phyloP scores from a whole-genome alignment of 2,888 invertebrate genomes.

The Brachylomia viminalis region DNA sequence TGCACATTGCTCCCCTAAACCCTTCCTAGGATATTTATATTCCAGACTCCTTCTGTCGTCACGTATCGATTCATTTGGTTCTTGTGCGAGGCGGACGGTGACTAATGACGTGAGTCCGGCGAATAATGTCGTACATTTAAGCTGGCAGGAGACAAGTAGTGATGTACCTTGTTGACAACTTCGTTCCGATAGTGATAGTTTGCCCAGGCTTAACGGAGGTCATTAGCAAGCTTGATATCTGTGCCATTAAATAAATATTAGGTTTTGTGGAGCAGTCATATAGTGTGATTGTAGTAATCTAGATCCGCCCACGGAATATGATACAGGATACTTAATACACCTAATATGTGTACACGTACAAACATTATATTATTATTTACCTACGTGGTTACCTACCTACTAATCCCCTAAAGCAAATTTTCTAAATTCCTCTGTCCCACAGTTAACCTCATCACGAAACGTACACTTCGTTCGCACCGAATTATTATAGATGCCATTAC shows the following conservation, averaged over 20 bases:
- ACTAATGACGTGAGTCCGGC: slow-evolving; percentile 66
- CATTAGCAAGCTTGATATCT: slow-evolving; percentile 53
- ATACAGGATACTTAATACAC: slow-evolving; percentile 33
- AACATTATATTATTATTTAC: slow-evolving; percentile 20
- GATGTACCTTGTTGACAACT: slow-evolving; percentile 62
- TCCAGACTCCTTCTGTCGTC: slow-evolving; percentile 58
- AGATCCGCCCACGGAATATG: slow-evolving; percentile 59
- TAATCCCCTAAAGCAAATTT: slow-evolving; percentile 41
- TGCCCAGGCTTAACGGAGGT: slow-evolving; percentile 38
- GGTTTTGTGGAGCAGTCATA: slow-evolving; percentile 42
- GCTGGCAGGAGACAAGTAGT: slow-evolving; percentile 53
- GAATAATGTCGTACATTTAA: slow-evolving; percentile 61
- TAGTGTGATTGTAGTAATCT: slow-evolving; percentile 43
- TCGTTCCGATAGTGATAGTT: slow-evolving; percentile 57
- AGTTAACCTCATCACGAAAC: slow-evolving; percentile 48
- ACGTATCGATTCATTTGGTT: slow-evolving; percentile 69
- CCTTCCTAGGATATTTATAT: slow-evolving; percentile 60
- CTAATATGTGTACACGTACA: slow-evolving; percentile 26
- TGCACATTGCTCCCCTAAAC: slow-evolving; percentile 57
- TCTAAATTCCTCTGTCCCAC: slow-evolving; percentile 35
- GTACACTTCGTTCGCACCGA: slow-evolving; percentile 43
- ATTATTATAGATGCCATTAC: slow-evolving; percentile 58
- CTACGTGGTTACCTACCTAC: slow-evolving; percentile 21
- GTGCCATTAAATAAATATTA: slow-evolving; percentile 59
- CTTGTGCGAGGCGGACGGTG: slow-evolving; percentile 65